Evolutionary conservation across 2,797 vertebrate species (phyloP).

Genomic region (Acanthiza pusilla): DNA sequence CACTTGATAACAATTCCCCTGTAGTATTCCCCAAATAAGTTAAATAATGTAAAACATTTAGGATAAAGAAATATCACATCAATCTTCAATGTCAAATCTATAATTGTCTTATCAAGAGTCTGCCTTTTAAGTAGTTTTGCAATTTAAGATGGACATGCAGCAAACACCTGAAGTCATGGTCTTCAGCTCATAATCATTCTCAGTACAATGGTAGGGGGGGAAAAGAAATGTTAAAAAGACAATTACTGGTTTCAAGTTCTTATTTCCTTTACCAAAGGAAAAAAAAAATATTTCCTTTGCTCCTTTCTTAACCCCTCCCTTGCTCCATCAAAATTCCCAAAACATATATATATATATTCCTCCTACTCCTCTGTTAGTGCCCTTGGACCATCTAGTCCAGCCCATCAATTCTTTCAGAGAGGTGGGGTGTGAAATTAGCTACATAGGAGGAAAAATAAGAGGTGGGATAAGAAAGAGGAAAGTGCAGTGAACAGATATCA

Average conservation of each 20-base stretch:
- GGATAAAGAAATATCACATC: neutral
- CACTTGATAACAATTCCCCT: neutral
- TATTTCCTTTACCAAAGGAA: neutral
- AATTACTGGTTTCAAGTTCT: neutral
- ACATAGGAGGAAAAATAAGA: neutral
- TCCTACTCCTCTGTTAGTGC: neutral
- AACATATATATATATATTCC: neutral
- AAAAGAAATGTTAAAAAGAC: rapidly evolving
- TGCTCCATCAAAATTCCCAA: neutral
- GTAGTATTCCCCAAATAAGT: neutral
- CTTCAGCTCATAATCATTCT: neutral
- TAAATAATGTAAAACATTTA: neutral
- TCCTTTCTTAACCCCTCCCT: neutral
- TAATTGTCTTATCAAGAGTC: neutral
- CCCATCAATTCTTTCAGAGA: neutral
- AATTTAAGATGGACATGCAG: neutral
- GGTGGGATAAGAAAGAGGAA: neutral
- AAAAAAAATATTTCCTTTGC: neutral
- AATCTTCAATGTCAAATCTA: neutral
- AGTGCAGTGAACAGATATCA: neutral
- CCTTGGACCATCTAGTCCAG: neutral
- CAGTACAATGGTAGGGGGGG: neutral
- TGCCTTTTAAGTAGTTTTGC: neutral
- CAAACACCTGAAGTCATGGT: neutral
- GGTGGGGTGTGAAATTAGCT: neutral